phyloP scores from a whole-genome alignment of 2,113 vertebrate species.

The Actinemys pallida region DNA sequence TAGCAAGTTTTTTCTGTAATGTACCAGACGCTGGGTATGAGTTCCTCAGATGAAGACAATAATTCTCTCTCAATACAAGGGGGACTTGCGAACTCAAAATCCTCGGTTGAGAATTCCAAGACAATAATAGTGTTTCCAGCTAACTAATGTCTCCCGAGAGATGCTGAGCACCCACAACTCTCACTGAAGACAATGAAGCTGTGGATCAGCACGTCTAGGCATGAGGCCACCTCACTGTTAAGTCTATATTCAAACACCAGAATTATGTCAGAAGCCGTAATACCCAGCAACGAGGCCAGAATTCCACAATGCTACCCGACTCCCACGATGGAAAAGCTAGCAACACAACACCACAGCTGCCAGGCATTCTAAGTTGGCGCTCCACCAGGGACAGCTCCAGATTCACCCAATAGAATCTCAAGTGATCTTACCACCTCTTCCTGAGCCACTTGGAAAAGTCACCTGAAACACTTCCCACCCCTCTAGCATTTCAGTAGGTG shows the following conservation, averaged over 20 bases:
- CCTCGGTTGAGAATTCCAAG: background rate
- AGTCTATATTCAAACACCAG: fast-evolving
- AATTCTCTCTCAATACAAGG: background rate
- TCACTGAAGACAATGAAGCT: background rate
- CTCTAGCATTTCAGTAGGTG: background rate
- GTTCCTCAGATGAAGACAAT: background rate
- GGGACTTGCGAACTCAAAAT: background rate
- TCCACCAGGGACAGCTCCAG: background rate
- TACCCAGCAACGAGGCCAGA: background rate
- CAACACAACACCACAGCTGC: background rate
- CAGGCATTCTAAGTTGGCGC: background rate
- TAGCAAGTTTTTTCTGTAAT: background rate
- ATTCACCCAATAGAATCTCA: background rate
- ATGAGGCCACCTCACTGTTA: background rate
- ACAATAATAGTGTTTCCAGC: background rate
- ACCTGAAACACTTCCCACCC: background rate
- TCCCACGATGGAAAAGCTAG: background rate
- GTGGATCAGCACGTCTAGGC: background rate
- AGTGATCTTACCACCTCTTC: background rate
- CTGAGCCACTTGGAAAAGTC: background rate
- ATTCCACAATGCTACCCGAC: background rate
- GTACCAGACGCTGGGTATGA: background rate
- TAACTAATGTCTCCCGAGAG: background rate
- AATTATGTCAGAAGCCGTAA: background rate
- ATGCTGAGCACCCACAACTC: background rate